Evolutionary conservation across 2,113 vertebrate genomes (phyloP).

Genomic region (Cyanistes caeruleus): DNA sequence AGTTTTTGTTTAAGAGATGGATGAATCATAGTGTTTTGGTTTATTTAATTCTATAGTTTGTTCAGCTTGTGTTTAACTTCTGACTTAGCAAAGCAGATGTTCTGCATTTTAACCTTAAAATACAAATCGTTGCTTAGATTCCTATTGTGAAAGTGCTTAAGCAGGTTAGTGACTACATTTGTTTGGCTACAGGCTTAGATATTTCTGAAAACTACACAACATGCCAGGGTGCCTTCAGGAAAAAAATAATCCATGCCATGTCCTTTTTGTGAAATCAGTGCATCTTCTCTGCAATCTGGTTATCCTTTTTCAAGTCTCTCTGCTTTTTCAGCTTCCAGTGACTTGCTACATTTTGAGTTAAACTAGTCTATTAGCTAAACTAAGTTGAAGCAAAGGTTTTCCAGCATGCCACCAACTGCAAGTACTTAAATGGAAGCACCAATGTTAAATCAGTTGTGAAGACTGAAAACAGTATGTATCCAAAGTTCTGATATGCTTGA

Average conservation of each 20-base stretch:
- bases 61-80: not conserved
- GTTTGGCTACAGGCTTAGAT: not conserved
- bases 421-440: not conserved
- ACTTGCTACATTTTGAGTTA: not conserved
- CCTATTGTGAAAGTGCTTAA: not conserved
- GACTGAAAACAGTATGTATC: not conserved
- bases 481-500: not conserved
- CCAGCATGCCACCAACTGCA: not conserved
- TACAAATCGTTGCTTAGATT: not conserved
- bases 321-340: not conserved
- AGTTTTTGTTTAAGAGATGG: not conserved
- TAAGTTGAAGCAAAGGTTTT: not conserved
- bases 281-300: not conserved
- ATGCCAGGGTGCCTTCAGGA: not conserved
- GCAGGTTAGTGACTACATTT: conserved; percentile 16
- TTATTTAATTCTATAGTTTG: not conserved
- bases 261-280: not conserved
- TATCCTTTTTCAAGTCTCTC: not conserved
- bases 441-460: not conserved
- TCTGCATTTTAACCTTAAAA: conserved; percentile 1
- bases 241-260: not conserved
- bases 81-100: not conserved
- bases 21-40: not conserved
- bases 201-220: not conserved
- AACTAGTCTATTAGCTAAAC: not conserved